phyloP scores from a whole-genome alignment of 2,113 vertebrate genomes.

The Anser cygnoides region DNA sequence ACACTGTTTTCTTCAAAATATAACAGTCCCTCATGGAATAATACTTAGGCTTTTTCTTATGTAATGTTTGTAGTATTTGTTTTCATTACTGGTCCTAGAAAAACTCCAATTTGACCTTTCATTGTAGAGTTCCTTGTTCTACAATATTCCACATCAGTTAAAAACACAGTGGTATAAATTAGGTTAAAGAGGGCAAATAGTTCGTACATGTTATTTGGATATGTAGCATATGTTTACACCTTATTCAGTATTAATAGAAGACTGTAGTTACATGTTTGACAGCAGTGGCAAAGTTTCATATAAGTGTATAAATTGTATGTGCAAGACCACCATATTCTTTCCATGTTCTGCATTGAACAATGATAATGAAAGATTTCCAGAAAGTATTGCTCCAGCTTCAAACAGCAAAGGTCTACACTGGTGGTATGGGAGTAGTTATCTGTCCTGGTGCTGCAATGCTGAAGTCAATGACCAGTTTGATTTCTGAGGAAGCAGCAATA shows the following conservation, averaged over 20 bases:
- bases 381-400: not conserved
- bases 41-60: slow-evolving; percentile 44
- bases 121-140: slow-evolving; percentile 20
- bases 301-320: not conserved
- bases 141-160: not conserved
- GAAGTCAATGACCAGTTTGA: not conserved
- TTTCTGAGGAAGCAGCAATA: not conserved
- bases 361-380: not conserved
- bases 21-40: not conserved
- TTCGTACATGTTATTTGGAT: slow-evolving; percentile 34
- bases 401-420: not conserved
- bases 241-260: not conserved
- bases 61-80: slow-evolving; percentile 38
- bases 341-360: not conserved
- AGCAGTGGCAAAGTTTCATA: not conserved
- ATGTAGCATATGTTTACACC: not conserved
- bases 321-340: not conserved
- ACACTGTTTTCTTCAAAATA: slow-evolving; percentile 37
- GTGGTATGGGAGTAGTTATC: too few species aligned
- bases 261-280: not conserved
- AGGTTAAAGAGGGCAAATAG: not conserved
- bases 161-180: slow-evolving; percentile 19
- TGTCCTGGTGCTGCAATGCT: not conserved
- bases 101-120: slow-evolving; percentile 45
- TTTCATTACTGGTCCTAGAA: slow-evolving; percentile 20